A percentile compares a stretch with the other conserved stretches of the same genome.
These are phyloP conservation scores for Sipha flava DNA, from an alignment of 1,140 invertebrate genomes.

Conservation along the genomic window DNA sequence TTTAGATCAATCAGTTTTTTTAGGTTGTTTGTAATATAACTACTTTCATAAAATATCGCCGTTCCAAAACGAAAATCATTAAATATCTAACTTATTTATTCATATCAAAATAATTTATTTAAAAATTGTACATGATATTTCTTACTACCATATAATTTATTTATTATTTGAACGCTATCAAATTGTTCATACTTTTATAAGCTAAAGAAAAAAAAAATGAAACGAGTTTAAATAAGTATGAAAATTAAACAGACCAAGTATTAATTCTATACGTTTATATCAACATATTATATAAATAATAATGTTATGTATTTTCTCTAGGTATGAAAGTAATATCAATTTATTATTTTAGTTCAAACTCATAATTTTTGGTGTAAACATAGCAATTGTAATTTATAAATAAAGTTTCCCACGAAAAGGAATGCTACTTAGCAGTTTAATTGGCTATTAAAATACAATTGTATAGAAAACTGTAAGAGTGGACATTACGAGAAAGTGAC, in stretches of 20 bases:
- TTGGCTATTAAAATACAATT: slow-evolving; percentile 8
- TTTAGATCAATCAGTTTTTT: not conserved
- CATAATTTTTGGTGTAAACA: not conserved
- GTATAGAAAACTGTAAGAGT: not conserved
- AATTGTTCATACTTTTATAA: not conserved
- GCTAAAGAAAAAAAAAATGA: not conserved
- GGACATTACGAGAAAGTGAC: not conserved
- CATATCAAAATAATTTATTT: not conserved
- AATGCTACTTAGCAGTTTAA: not conserved
- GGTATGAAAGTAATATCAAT: too few relatives aligned
- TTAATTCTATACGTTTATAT: too few relatives aligned
- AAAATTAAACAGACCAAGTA: too few relatives aligned
- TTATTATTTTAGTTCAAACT: not conserved
- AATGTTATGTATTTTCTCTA: too few relatives aligned
- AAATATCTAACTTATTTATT: not conserved
- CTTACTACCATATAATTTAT: too few relatives aligned
- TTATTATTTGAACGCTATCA: too few relatives aligned
- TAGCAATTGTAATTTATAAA: not conserved
- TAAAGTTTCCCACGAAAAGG: not conserved
- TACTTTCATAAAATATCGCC: not conserved
- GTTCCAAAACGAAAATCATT: not conserved
- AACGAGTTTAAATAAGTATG: not conserved
- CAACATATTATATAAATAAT: too few relatives aligned
- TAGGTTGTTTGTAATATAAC: not conserved
- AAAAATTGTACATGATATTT: too few relatives aligned